Evolutionary conservation across 2,888 invertebrate genomes (phyloP).

Genomic region (Sipha maydis): DNA sequence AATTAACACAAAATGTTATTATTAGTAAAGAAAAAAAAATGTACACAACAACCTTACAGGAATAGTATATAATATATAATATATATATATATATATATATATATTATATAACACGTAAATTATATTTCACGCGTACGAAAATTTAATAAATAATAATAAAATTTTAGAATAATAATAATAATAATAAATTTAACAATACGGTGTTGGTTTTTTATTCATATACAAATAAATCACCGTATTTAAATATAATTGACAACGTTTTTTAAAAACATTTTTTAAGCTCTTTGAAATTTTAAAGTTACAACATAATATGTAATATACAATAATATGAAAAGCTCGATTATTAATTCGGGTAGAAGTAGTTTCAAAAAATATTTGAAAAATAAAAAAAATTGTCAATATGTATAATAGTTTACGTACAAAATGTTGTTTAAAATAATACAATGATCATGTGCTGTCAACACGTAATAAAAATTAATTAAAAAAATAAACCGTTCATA

Average conservation of each 20-base stretch:
- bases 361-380: neutral
- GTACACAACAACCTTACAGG: conserved; percentile 45
- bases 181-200: conserved; percentile 22
- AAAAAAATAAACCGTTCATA: neutral
- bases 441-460: neutral
- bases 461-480: conserved; percentile 14
- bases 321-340: conserved; percentile 21
- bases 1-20: conserved; percentile 25
- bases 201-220: conserved; percentile 16
- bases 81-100: neutral
- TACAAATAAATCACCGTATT: neutral
- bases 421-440: conserved; percentile 18
- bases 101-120: neutral
- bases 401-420: conserved; percentile 4
- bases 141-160: conserved; percentile 55
- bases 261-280: conserved; percentile 1
- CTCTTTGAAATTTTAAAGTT: neutral
- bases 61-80: conserved; percentile 26
- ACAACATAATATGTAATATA: neutral
- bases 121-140: conserved; percentile 9
- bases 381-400: neutral
- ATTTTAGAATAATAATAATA: conserved; percentile 20
- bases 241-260: neutral
- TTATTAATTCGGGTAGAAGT: conserved; percentile 29
- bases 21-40: conserved; percentile 37